Evolutionary conservation across 2,888 invertebrate genomes (phyloP), one percentile per base, ranked within the genome.

Genomic region (Cacoxenus indagator): DNA sequence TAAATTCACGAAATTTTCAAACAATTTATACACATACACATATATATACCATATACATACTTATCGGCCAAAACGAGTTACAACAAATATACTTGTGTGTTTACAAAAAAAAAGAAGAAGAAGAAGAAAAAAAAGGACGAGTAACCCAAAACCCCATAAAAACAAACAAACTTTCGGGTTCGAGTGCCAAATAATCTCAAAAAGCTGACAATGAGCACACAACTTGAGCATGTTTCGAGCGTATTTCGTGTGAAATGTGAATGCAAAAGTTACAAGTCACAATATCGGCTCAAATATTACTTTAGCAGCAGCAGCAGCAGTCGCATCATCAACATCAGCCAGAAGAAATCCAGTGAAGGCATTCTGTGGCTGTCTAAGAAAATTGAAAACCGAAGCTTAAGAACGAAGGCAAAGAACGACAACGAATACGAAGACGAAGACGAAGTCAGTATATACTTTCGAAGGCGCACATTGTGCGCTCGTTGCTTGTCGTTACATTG

Each of bases 181-280:
- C 48, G 22, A 64, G 64, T 48, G 29, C 64, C 26, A 48, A 64
- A 64, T 48, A 64, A 64, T 64, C 64, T 48, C 29, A 64, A 64
- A 64, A 64, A 64, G 64, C 64, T 64, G 64, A 64, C 64, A 64
- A 48, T 27, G 22, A 64, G 64, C 64, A 46, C 48, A 64, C 46
- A 80, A 80, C 76, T 81, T 79, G 73, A 74, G 76, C 78, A 69
- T 70, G 74, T 73, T 59, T 65, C 70, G 68, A 70, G 70, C 65
- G 70, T n/a, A n/a, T 54, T 71, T 67, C 59, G 59, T 31, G 59
- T 59, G 31, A 59, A 59, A 59, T 51, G 45, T 43, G 51, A 51
- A 51, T 68, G 73, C 65, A 69, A 78, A 78, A 81, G 70, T 80
- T 80, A 80, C 81, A 80, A 80, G 79, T 80, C 79, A 80, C 79